Conservation (phyloP, 2,888 invertebrate species). For the Chloroclysta siterata region DNA sequence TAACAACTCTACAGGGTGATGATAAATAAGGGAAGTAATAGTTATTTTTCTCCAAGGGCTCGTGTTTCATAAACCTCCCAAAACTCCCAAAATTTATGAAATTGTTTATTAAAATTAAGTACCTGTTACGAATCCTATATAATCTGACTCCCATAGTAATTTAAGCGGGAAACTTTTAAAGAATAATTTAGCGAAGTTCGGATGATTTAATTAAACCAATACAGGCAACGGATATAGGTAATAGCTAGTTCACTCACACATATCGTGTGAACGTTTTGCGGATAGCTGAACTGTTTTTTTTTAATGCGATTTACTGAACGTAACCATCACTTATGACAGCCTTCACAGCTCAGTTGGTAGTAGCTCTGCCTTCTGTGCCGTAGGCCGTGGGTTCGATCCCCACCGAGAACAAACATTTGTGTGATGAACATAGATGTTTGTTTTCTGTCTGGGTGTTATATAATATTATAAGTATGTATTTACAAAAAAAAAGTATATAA, state of each 20-base stretch:
- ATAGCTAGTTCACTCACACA: conserved; percentile 17
- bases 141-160: conserved; percentile 53
- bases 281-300: no score
- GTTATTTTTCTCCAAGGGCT: conserved; percentile 42
- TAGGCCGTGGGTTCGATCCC: no score
- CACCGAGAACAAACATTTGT: no score
- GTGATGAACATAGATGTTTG: no score
- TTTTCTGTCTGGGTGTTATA: no score
- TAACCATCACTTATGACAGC: no score
- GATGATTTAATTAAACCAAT: conserved; percentile 73
- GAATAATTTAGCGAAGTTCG: conserved; percentile 61
- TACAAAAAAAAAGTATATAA: no score
- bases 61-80: conserved; percentile 37
- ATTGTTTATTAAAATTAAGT: conserved; percentile 41
- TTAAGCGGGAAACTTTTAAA: conserved; percentile 56
- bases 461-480: no score
- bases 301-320: no score
- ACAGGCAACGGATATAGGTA: conserved; percentile 4
- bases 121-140: conserved; percentile 42
- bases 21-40: conserved; percentile 29
- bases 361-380: no score
- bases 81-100: conserved; percentile 38
- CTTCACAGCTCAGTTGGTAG: no score
- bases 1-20: conserved; percentile 6
- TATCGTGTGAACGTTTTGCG: not conserved